Evolutionary conservation across 2,113 vertebrate species (phyloP).

Genomic region (Hirundichthys speculiger): DNA sequence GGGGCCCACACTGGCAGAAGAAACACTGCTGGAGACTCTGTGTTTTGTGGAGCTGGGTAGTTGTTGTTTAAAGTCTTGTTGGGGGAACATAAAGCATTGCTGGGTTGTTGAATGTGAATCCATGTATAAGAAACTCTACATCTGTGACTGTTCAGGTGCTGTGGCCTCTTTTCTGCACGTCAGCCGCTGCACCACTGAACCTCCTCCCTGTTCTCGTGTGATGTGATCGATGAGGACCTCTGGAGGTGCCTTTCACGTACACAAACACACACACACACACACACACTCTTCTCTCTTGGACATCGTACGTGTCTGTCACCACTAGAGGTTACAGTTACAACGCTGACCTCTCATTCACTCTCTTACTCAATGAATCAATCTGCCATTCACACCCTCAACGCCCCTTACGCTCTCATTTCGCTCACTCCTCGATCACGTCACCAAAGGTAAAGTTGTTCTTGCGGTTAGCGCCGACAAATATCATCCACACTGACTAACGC

Average conservation of each 20-base stretch:
- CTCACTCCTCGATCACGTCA: conserved; percentile 9
- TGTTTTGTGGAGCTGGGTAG: not conserved
- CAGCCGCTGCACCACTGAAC: conserved; percentile 50
- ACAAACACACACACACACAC: conserved; percentile 25
- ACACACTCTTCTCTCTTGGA: conserved; percentile 21
- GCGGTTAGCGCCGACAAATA: not conserved
- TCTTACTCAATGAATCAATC: conserved; percentile 41
- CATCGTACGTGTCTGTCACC: conserved; percentile 43
- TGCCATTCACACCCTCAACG: conserved; percentile 29
- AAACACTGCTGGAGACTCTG: too few species aligned
- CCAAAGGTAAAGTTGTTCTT: conserved; percentile 10
- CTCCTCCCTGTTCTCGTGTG: conserved; percentile 63
- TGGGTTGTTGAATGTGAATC: conserved; percentile 29
- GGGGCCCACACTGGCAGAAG: too few species aligned
- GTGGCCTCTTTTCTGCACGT: conserved; percentile 56
- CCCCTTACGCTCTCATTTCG: conserved; percentile 20
- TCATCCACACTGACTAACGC: conserved; percentile 3
- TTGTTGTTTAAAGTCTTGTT: conserved; percentile 19
- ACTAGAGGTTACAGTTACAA: conserved; percentile 60
- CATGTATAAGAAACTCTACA: conserved; percentile 6
- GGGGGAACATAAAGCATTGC: conserved; percentile 6
- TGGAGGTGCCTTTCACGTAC: conserved; percentile 82
- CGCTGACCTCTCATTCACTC: conserved; percentile 30
- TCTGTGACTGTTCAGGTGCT: conserved; percentile 17
- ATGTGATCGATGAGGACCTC: conserved; percentile 70